Evolutionary conservation across 2,797 vertebrate species (phyloP).

Genomic region (Menidia menidia): DNA sequence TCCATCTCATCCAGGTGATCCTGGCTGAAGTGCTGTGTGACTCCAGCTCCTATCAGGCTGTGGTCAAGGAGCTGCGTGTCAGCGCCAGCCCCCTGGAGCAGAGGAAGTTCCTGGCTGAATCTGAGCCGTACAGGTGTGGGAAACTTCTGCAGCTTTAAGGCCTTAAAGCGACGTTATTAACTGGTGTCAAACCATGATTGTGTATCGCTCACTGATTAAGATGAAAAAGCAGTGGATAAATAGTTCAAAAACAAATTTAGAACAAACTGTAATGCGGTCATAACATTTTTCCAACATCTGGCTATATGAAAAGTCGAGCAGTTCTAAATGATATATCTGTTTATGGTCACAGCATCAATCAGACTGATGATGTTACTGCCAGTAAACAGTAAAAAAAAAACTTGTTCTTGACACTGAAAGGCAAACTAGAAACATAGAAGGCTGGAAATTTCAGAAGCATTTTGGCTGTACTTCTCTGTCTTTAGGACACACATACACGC

Average conservation of each 20-base stretch:
- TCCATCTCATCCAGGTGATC: constrained; percentile 85
- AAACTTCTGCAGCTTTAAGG: constrained; percentile 25
- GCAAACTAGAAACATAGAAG: background rate
- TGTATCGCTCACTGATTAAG: background rate
- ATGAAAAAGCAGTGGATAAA: constrained; percentile 4
- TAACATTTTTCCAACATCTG: background rate
- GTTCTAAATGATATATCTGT: background rate
- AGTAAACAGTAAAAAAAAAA: background rate
- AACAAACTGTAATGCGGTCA: background rate
- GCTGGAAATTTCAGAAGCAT: constrained; percentile 30
- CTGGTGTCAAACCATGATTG: background rate
- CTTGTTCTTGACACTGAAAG: background rate
- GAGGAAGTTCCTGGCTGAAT: constrained; percentile 92
- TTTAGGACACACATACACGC: background rate
- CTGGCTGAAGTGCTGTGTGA: constrained; percentile 92
- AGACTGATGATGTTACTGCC: background rate
- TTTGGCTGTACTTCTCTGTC: constrained; percentile 22
- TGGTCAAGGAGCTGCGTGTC: constrained; percentile 92
- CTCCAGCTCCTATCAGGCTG: constrained; percentile 90
- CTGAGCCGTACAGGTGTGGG: constrained; percentile 90
- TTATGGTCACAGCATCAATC: background rate
- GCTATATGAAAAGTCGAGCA: background rate
- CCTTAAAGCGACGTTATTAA: constrained; percentile 5
- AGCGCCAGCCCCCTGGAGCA: constrained; percentile 91
- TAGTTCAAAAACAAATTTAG: background rate